Conservation (phyloP, 2,113 vertebrate genomes). For the Chionis minor region DNA sequence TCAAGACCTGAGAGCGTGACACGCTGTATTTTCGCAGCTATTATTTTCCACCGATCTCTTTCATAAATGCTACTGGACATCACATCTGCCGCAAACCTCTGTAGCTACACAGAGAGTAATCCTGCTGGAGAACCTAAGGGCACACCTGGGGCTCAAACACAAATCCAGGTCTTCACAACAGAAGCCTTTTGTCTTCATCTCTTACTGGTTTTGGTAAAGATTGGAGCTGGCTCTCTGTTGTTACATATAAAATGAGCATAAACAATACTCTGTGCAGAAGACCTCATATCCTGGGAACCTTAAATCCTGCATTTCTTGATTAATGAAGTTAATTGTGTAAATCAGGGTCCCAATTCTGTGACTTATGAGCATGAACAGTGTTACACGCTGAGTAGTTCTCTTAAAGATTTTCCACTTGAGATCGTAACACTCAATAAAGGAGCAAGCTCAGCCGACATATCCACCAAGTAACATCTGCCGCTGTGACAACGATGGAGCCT, state of each 20-base stretch:
- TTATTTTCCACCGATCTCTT: background rate
- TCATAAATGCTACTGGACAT: background rate
- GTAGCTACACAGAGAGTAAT: background rate
- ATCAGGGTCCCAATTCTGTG: background rate
- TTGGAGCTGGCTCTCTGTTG: background rate
- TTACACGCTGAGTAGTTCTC: background rate
- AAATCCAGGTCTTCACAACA: background rate
- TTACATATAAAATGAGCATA: background rate
- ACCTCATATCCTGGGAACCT: background rate
- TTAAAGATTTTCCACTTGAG: background rate
- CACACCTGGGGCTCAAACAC: background rate
- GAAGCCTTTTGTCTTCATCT: background rate
- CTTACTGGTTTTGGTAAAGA: background rate
- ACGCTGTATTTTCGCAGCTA: background rate
- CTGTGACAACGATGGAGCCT: background rate
- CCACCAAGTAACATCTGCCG: accelerated
- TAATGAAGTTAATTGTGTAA: background rate
- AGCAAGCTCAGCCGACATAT: background rate
- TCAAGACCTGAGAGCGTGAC: background rate
- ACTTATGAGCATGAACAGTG: background rate
- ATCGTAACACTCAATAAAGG: background rate
- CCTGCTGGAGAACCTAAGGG: background rate
- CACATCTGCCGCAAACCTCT: background rate
- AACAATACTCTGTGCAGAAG: background rate
- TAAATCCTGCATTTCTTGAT: background rate